A percentile compares a stretch with the other conserved stretches of the same genome.
Evolutionary conservation across 2,888 invertebrate species (phyloP).

Genomic region (Archaeoteleia sp.): DNA sequence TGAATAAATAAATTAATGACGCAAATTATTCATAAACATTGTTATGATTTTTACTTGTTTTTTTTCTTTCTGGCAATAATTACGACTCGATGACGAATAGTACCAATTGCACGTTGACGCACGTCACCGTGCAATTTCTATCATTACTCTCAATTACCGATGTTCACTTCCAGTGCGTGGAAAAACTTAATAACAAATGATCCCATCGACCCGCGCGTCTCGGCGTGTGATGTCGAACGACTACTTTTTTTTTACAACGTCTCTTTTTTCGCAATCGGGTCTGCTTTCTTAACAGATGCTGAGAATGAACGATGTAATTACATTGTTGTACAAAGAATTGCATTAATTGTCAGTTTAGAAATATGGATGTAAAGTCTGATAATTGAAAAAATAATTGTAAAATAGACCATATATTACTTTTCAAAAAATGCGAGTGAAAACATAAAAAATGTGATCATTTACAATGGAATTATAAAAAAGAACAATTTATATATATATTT

Average conservation of each 20-base stretch:
- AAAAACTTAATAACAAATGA: constrained; percentile 50
- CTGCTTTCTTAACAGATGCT: constrained; percentile 18
- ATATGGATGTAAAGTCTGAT: too few species aligned
- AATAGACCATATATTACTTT: too few species aligned
- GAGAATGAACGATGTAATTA: constrained; percentile 18
- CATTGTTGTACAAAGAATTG: constrained; percentile 13
- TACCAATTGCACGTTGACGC: constrained; percentile 31
- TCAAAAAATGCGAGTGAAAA: too few species aligned
- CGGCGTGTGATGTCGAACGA: constrained; percentile 23
- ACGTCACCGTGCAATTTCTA: constrained; percentile 46
- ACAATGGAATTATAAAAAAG: too few species aligned
- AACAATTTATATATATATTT: too few species aligned
- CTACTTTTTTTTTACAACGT: constrained; percentile 22
- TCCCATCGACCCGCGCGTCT: constrained; percentile 30
- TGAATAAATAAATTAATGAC: too few species aligned
- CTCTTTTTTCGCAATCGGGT: constrained; percentile 29
- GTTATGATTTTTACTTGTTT: too few species aligned
- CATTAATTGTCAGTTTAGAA: too few species aligned
- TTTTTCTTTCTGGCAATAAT: too few species aligned
- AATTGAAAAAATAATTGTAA: too few species aligned
- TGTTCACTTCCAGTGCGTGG: constrained; percentile 39
- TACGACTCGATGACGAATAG: constrained; percentile 25
- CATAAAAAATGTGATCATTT: too few species aligned
- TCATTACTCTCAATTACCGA: constrained; percentile 53
- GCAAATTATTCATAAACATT: too few species aligned